Evolutionary conservation across 2,797 vertebrate genomes (phyloP), one percentile per base, ranked within the genome.

Genomic region (Mallotus villosus): DNA sequence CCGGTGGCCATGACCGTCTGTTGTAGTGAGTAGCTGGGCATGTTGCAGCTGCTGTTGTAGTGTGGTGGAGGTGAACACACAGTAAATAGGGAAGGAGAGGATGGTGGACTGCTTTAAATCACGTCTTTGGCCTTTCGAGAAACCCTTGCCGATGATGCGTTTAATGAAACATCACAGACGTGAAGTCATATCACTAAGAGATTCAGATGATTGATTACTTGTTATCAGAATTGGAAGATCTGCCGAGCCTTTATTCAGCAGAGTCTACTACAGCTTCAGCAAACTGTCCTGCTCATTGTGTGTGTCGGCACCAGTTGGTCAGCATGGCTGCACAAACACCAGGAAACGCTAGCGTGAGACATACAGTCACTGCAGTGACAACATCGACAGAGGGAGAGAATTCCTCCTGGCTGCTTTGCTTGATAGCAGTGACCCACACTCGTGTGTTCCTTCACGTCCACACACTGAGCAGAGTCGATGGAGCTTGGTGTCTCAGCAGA

Each of bases 141-240:
- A 70, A 82, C 60, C 53, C 34, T 6, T 6, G 34, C 22, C 29
- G 29, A 73, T 79, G 82, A 81, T 81, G 53, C 21, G 46, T 70
- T 78, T 77, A 83, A 86, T 83, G 78, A 87, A 83, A 73, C 32
- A 74, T 71, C 83, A 79, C 80, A 76, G 86, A 88, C 85, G 81
- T 82, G 86, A 86, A 73, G 78, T 83, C 81, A 78, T 37, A 70
- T 61, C 19, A 32, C 74, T 57, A 72, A 77, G 8, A 1, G 75
- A 74, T 76, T 77, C 80, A 83, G 84, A 77, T 83, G 82, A 87
- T 88, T 81, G 83, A 34, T 22, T 5, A 19, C 32, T 16, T 55
- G 51, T 21, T 8, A 55, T 21, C 66, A 68, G 19, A 4, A 29
- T 29, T 29, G 3, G 1, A 29, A 29, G 25, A 25, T 25, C 2